These are phyloP conservation scores for Chorisops tibialis DNA, from an alignment of 2,888 invertebrate genomes.

Conservation along the genomic window DNA sequence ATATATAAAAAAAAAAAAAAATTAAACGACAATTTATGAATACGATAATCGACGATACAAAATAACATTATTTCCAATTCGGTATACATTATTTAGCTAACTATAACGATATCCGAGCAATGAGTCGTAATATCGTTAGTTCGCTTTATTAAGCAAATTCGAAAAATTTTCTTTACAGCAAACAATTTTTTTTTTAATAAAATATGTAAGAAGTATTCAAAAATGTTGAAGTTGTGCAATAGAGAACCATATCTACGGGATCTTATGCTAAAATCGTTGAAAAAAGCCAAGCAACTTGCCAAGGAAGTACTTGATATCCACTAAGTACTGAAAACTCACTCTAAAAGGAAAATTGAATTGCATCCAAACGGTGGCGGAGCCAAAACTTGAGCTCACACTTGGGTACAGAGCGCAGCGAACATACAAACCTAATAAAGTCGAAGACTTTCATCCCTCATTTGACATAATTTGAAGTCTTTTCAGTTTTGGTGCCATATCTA, in stretches of 20 bases:
- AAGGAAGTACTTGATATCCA: conserved; percentile 22
- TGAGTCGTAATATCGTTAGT: too few relatives aligned
- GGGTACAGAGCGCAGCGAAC: neutral
- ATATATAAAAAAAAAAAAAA: too few relatives aligned
- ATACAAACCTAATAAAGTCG: conserved; percentile 27
- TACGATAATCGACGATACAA: too few relatives aligned
- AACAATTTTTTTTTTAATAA: too few relatives aligned
- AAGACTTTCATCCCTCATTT: conserved; percentile 30
- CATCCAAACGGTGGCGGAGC: conserved; percentile 25
- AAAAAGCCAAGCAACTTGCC: conserved; percentile 7
- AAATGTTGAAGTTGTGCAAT: too few relatives aligned
- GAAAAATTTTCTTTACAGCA: too few relatives aligned
- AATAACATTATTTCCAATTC: too few relatives aligned
- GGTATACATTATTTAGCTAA: too few relatives aligned
- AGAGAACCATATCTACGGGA: neutral
- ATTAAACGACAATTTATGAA: too few relatives aligned
- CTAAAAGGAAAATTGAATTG: conserved; percentile 29
- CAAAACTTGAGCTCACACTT: conserved; percentile 18
- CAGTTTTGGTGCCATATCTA: conserved; percentile 22
- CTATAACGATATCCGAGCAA: too few relatives aligned
- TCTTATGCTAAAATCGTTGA: neutral
- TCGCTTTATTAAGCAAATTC: too few relatives aligned
- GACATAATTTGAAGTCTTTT: conserved; percentile 30
- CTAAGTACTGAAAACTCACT: conserved; percentile 18
- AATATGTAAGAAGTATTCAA: too few relatives aligned